Base-by-base conservation (phyloP, 2,113 vertebrate genomes). In the Lycocorax pyrrhopterus region DNA sequence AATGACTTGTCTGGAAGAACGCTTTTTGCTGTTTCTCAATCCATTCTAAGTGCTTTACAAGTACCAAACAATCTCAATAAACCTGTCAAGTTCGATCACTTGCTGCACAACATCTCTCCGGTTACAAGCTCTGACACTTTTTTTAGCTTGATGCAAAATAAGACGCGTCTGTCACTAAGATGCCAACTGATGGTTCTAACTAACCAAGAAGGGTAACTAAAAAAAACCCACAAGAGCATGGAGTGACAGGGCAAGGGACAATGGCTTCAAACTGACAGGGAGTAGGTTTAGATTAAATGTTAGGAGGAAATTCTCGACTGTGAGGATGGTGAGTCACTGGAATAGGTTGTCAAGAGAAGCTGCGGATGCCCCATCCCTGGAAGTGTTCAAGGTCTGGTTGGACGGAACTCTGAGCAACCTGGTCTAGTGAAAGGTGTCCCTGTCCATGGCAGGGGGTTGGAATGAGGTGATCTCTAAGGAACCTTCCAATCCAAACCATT, bases 51-150 rank as follows among this genome's bases (percentile, higher is more conserved):
- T 82, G 73, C 87, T 89, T 95, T 95, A 84, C 68, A 92, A 95
- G 93, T 72, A 96, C 60, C 67, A 93, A 96, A 93, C 83, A 96
- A 96, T 74, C 85, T 90, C 80, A 95, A 90, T 92, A 89, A 93
- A 59, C 66, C 68, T 96, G 92, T 96, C 92, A 90, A 33, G 82
- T 89, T 83, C 0, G 1, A 94, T 92, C 86, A 63, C 76, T 84
- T 58, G 59, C 82, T 75, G 37, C 46, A 62, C 75, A 94, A 63
- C 49, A 58, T 74, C 58, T 67, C 35, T 51, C 68, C 3, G 7
- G n/a, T 83, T 91, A 82, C 81, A 73, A 77, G 60, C 80, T 75
- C 66, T 85, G 83, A 87, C n/a, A 9, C 44, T 62, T 47, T 87
- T 89, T 90, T 93, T 74, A 83, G 52, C 47, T 91, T 79, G 73